Conservation (phyloP, 2,113 vertebrate genomes). For the Noctilio leporinus region DNA sequence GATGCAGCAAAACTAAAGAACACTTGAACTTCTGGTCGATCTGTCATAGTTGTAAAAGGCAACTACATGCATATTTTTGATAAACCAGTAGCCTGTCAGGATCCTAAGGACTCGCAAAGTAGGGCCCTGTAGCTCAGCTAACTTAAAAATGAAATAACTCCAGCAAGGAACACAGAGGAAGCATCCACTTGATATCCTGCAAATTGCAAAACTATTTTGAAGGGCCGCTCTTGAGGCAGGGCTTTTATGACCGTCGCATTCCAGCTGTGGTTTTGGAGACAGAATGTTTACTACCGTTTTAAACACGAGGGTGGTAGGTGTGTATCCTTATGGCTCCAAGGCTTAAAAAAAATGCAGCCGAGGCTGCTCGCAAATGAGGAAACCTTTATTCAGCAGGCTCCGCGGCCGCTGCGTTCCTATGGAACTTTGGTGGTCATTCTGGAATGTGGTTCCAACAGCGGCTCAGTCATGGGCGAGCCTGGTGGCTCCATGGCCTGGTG, state of each 20-base stretch:
- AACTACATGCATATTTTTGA: constrained; percentile 3
- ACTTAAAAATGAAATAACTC: background rate
- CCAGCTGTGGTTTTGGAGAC: constrained; percentile 63
- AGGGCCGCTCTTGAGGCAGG: background rate
- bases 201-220: background rate
- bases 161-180: background rate
- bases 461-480: constrained; percentile 83
- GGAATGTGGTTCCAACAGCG: constrained; percentile 89
- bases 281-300: constrained; percentile 28
- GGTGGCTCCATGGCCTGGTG: constrained; percentile 77
- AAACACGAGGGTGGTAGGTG: constrained; percentile 31
- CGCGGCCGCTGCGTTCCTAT: constrained; percentile 69
- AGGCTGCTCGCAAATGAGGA: constrained; percentile 56
- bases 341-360: constrained; percentile 37
- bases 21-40: background rate
- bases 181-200: background rate
- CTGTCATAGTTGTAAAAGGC: background rate
- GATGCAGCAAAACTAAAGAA: background rate
- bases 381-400: constrained; percentile 55
- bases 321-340: constrained; percentile 35
- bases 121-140: background rate
- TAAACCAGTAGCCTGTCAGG: constrained; percentile 2
- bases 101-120: background rate
- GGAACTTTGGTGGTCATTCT: constrained; percentile 79
- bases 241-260: constrained; percentile 62